Conservation (phyloP, 2,888 invertebrate species). For the Oscheius sp. region DNA sequence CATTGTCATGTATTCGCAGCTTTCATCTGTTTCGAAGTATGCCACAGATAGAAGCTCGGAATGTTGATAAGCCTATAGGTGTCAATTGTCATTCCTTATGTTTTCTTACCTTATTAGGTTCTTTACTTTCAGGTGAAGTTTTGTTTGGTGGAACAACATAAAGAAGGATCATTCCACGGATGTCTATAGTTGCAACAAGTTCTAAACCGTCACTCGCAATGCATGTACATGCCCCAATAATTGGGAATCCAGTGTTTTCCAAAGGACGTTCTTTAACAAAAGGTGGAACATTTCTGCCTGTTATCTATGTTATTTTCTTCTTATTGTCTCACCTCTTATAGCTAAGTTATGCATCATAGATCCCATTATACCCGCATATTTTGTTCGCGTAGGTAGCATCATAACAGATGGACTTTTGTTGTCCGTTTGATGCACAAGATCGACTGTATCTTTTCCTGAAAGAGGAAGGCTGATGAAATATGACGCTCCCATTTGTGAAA, state of each 20-base stretch:
- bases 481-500: conserved; percentile 33
- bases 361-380: conserved; percentile 20
- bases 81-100: not conserved
- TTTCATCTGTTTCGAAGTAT: conserved; percentile 12
- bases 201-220: not conserved
- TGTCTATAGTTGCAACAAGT: conserved; percentile 35
- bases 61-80: not conserved
- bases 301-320: not conserved
- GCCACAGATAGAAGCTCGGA: not conserved
- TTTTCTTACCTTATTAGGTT: not conserved
- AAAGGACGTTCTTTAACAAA: conserved; percentile 6
- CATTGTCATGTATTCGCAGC: conserved; percentile 20
- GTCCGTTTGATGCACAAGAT: not conserved
- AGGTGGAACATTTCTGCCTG: not conserved
- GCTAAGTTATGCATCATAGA: conserved; percentile 19
- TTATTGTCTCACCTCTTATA: not conserved
- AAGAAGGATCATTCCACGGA: conserved; percentile 33
- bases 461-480: conserved; percentile 30
- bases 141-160: conserved; percentile 25
- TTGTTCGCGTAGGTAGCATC: conserved; percentile 11
- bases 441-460: conserved; percentile 8
- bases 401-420: not conserved
- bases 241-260: conserved; percentile 15
- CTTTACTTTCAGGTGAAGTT: not conserved
- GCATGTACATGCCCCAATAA: conserved; percentile 8